phyloP scores from a whole-genome alignment of 2,888 invertebrate species.

The Eucera pruinosa region DNA sequence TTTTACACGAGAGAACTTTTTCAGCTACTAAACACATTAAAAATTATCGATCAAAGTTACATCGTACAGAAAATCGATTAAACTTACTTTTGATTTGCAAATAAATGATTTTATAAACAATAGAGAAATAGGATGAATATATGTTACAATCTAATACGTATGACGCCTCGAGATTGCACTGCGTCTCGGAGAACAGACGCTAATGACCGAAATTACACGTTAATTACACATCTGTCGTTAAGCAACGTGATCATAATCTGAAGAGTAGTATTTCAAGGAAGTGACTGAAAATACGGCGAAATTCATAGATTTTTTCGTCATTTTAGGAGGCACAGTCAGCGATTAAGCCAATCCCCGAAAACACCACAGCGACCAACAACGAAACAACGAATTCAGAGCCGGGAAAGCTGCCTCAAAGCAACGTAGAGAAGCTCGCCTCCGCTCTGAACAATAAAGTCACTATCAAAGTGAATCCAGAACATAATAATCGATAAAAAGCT shows the following conservation, averaged over 20 bases:
- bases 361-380: slow-evolving; percentile 38
- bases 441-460: slow-evolving; percentile 82
- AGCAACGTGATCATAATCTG: neutral
- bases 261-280: neutral
- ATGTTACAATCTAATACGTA: too few species aligned
- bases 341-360: slow-evolving; percentile 68
- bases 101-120: too few species aligned
- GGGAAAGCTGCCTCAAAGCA: slow-evolving; percentile 70
- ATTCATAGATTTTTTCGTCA: neutral
- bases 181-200: neutral
- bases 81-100: too few species aligned
- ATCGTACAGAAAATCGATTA: too few species aligned
- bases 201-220: slow-evolving; percentile 25
- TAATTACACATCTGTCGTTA: slow-evolving; percentile 9
- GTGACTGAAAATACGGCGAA: too few species aligned
- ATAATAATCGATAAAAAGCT: slow-evolving; percentile 78
- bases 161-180: neutral
- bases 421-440: slow-evolving; percentile 80
- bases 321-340: slow-evolving; percentile 72
- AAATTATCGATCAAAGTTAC: too few species aligned
- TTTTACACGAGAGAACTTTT: too few species aligned
- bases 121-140: too few species aligned
- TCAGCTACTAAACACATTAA: too few species aligned
- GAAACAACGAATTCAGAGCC: slow-evolving; percentile 71
- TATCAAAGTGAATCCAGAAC: slow-evolving; percentile 82